Evolutionary conservation across 2,113 vertebrate species (phyloP), one percentile per base, ranked within the genome.

Genomic region (Vulpes vulpes): DNA sequence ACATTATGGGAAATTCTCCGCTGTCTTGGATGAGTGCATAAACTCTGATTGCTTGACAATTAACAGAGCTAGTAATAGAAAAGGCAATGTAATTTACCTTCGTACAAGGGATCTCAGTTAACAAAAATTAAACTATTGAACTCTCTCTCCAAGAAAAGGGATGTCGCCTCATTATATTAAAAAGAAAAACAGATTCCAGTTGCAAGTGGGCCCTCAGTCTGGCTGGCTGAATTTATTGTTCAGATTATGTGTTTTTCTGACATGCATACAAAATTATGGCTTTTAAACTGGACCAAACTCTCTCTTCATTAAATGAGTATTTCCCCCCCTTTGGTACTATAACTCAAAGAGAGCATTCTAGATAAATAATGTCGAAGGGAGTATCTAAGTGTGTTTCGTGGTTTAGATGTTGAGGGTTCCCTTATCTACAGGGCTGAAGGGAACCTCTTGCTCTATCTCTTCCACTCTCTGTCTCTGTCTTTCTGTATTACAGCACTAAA

Each of bases 91-190:
- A 99, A 99, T 99, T 99, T 99, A 99, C 99, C 99, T 99, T 99
- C 99, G 89, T 99, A 98, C 98, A 98, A 99, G 98, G 98, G 99
- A 99, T 99, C 99, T 99, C 98, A 94, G 99, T 99, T 99, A 99
- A 99, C 98, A 99, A 99, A 99, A 99, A 99, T 99, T 99, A 99
- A 99, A 99, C 99, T 99, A 99, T 99, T 99, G 99, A 99, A 99
- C 99, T 99, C 99, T 98, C 95, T 99, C 98, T 99, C 22, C 11
- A 96, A 98, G 97, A 98, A 98, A 98, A 99, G 98, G 98, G 99
- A 98, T 98, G 98, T 98, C 74, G 97, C 96, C 97, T 99, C 98
- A 99, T 99, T 98, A 99, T 98, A 97, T 98, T 97, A 98, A 98
- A 98, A 98, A 98, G 98, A 97, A 98, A 98, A 98, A 98, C 98